Evolutionary conservation across 2,113 vertebrate genomes (phyloP), one percentile per base, ranked within the genome.

Genomic region (Hyla sarda): DNA sequence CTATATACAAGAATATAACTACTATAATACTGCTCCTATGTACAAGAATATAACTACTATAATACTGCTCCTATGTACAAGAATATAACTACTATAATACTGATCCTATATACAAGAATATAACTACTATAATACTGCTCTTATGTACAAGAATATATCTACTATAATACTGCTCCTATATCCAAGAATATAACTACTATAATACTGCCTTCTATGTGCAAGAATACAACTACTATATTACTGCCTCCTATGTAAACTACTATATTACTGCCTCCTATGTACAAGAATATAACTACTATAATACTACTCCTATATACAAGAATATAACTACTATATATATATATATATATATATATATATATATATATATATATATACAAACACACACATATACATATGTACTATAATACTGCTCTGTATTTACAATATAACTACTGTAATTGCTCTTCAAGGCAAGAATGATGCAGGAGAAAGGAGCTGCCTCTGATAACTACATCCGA

Each of bases 61-160:
- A 62, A n/a, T n/a, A n/a, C n/a, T n/a, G n/a, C n/a, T n/a, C n/a
- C 52, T 54, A 54, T 54, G 1, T 54, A 21, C 52, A 54, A 21
- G 52, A 54, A 54, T n/a, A 58, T 58, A 58, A 58, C 54, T 65
- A 65, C 28, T 65, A 65, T 65, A 65, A 65, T 65, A 65, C 60
- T 65, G 60, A 12, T 30, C 25, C 2, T 65, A 30, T 30, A 2
- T 28, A 65, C 25, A 30, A 65, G 60, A 28, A 28, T 65, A 65
- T 65, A 65, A 65, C 60, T 65, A 30, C 14, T 28, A 65, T 65
- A 65, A 65, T 65, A 65, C 60, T 62, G 58, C n/a, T 4, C 56
- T 8, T 60, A 60, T 60, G 10, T 60, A 60, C 6, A 25, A 60
- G n/a, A 60, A 25, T 60, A 60, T 60, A 60, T 25, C 23, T 60